Evolutionary conservation across 2,888 invertebrate genomes (phyloP).

Genomic region (Eupelmus urozonus): DNA sequence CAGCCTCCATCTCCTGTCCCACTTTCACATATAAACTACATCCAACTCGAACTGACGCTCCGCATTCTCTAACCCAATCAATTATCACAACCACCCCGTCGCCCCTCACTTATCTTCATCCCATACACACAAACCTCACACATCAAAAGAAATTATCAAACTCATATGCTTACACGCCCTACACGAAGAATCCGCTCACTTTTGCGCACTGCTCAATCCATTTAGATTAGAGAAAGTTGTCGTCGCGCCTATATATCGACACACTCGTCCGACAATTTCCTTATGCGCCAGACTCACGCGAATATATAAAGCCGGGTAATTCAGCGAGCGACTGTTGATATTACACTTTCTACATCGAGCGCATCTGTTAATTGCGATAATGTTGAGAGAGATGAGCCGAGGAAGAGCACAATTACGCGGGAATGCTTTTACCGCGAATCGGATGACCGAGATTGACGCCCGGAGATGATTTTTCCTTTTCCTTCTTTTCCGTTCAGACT

Average conservation of each 20-base stretch:
- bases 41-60: too few species aligned
- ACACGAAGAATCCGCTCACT: too few species aligned
- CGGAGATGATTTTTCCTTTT: not conserved
- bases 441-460: not conserved
- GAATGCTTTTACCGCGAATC: constrained; percentile 8
- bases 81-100: too few species aligned
- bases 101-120: too few species aligned
- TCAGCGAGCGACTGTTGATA: constrained; percentile 32
- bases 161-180: not conserved
- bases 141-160: too few species aligned
- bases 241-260: constrained; percentile 23
- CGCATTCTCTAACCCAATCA: too few species aligned
- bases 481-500: too few species aligned
- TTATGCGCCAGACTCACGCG: constrained; percentile 11
- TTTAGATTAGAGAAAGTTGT: constrained; percentile 68
- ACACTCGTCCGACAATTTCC: constrained; percentile 51
- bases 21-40: too few species aligned
- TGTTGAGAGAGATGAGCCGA: not conserved
- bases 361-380: not conserved
- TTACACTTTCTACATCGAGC: constrained; percentile 49
- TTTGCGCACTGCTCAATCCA: constrained; percentile 57
- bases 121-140: too few species aligned
- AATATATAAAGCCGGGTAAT: constrained; percentile 15
- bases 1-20: too few species aligned
- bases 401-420: constrained; percentile 22